Percentiles rank a stretch among this genome's conserved stretches.
Conservation (phyloP, 2,888 invertebrate genomes). For the Pterobdella sp. region DNA sequence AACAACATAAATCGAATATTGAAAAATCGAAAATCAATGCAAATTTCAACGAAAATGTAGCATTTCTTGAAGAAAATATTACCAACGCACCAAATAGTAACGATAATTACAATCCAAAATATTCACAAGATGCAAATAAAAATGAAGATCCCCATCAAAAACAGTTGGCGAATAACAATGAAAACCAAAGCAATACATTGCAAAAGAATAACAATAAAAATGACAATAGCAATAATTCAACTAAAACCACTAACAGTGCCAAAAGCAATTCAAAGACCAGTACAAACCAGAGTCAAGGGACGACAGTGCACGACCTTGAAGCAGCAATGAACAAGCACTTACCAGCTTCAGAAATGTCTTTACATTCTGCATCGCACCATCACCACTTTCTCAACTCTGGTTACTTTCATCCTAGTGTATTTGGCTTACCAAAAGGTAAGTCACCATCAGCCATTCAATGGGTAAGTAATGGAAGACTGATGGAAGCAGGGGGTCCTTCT, state of each 20-base stretch:
- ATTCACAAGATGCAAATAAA: background rate
- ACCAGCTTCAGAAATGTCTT: slow-evolving; percentile 41
- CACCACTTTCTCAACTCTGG: slow-evolving; percentile 25
- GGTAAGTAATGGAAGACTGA: slow-evolving; percentile 60
- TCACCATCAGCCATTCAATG: slow-evolving; percentile 66
- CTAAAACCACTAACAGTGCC: background rate
- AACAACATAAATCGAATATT: background rate
- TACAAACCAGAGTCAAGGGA: slow-evolving; percentile 1
- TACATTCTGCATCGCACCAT: background rate
- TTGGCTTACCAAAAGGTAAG: slow-evolving; percentile 15
- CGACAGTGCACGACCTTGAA: slow-evolving; percentile 79
- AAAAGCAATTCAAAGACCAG: slow-evolving; percentile 8
- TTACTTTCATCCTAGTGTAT: slow-evolving; percentile 25
- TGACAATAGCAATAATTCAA: background rate
- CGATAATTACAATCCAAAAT: background rate
- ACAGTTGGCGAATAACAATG: background rate
- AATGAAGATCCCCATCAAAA: background rate
- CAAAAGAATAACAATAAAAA: background rate
- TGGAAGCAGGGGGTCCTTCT: slow-evolving; percentile 5
- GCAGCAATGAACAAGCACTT: slow-evolving; percentile 94
- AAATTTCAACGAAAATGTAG: background rate
- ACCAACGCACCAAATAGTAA: background rate
- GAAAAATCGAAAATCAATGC: no score
- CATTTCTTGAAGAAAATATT: background rate
- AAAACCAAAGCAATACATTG: background rate